Base-by-base conservation (phyloP, 2,888 invertebrate genomes). In the Temnothorax rugatulus region DNA sequence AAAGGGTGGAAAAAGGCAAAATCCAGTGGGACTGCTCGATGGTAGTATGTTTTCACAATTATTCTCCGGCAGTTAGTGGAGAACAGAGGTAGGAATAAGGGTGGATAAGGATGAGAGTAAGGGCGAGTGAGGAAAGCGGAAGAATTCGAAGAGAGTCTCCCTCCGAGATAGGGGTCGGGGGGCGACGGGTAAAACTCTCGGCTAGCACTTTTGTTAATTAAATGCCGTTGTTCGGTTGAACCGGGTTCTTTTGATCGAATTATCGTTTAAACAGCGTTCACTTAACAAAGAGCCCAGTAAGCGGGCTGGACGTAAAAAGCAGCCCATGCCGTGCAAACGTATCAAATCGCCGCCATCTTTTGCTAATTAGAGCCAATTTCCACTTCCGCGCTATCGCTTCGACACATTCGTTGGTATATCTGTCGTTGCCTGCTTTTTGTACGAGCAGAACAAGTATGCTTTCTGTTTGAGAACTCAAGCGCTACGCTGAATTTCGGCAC, bases 171-270 rank as follows among this genome's bases (percentile, higher is more conserved):
- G 77, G 83, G 83, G 83, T 52, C 83, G 41, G 71, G 73, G 52
- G 84, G 61, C 81, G 79, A 82, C 52, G 79, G 82, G 90, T 86
- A 86, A 92, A 92, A 91, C 92, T 92, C 91, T 91, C 90, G 85
- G 89, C 86, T 90, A 93, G 93, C 92, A 93, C 93, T 94, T 93
- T 93, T 92, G 92, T 93, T 94, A 94, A 94, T 93, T 93, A 92
- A 92, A 92, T 92, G 91, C 93, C 92, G 93, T 93, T 94, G 93
- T 93, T 93, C 91, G 91, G 89, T 90, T 92, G 91, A 87, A 90
- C 88, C 88, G 82, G 85, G 90, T 90, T 90, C 92, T 92, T 93
- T 93, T 93, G 92, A 93, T 92, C 92, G 92, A 91, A 92, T 93
- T 93, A 93, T 93, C 92, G 93, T 91, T 91, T 91, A 91, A 92